A percentile compares a stretch with the other conserved stretches of the same genome.
Conservation (phyloP, 92 coral and sea anemone genomes). For the Porites divaricata region DNA sequence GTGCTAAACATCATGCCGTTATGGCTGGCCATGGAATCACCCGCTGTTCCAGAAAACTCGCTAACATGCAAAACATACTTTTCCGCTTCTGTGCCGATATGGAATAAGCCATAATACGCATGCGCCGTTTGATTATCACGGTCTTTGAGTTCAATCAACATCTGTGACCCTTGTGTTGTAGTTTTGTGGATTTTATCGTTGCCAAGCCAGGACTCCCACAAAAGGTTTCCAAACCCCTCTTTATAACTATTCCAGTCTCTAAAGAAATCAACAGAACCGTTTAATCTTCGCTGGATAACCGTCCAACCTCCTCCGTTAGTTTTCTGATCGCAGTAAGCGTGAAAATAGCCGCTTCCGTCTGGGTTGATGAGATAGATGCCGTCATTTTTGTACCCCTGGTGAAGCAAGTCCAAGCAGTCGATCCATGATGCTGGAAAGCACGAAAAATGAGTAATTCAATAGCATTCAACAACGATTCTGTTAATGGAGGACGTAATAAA, state of each 20-base stretch:
- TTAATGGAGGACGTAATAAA: no score
- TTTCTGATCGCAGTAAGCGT: slow-evolving; percentile 65
- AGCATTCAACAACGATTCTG: no score
- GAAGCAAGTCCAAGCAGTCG: slow-evolving; percentile 75
- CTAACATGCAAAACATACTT: slow-evolving; percentile 33
- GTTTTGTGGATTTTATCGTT: slow-evolving; percentile 55
- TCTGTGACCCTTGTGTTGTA: slow-evolving; percentile 24
- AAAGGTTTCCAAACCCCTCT: slow-evolving; percentile 66
- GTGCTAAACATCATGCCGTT: slow-evolving; percentile 57
- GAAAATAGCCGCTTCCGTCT: slow-evolving; percentile 19
- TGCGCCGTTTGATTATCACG: slow-evolving; percentile 16
- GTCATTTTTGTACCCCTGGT: slow-evolving; percentile 46
- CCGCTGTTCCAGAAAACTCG: slow-evolving; percentile 57
- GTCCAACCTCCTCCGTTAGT: slow-evolving; percentile 83
- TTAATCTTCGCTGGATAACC: slow-evolving; percentile 59
- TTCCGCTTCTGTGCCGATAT: slow-evolving; percentile 21
- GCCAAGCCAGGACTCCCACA: slow-evolving; percentile 71
- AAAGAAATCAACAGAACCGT: slow-evolving; percentile 57
- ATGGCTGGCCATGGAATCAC: slow-evolving; percentile 46
- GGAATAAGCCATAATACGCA: slow-evolving; percentile 48
- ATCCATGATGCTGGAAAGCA: slow-evolving; percentile 26
- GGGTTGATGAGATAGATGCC: slow-evolving; percentile 58
- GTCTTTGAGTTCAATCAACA: slow-evolving; percentile 57
- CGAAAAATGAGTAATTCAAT: no score
- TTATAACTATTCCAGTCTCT: slow-evolving; percentile 54